These are phyloP conservation scores for Struthidea cinerea DNA, from an alignment of 2,113 vertebrate species.

Conservation along the genomic window DNA sequence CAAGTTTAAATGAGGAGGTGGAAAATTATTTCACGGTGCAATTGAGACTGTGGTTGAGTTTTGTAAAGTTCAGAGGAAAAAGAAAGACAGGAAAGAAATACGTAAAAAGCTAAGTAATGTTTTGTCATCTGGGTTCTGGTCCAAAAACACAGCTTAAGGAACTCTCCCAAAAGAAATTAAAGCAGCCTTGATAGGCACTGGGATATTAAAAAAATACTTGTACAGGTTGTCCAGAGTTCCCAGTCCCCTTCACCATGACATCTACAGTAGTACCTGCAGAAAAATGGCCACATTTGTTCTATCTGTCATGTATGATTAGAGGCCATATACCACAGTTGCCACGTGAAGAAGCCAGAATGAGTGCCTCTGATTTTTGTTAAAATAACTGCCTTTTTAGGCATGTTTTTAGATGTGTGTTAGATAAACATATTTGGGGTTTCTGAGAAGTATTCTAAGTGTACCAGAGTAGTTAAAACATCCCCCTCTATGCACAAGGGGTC, in stretches of 20 bases:
- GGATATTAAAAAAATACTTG: not conserved
- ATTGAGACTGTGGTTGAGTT: not conserved
- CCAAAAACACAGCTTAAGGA: not conserved
- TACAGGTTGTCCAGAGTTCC: not conserved
- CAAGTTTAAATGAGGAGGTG: not conserved
- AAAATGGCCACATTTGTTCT: not conserved
- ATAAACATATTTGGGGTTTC: not conserved
- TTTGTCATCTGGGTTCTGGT: not conserved
- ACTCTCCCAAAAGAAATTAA: not conserved
- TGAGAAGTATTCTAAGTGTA: not conserved
- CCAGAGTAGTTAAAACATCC: not conserved
- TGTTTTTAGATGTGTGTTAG: not conserved
- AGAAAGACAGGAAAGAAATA: not conserved
- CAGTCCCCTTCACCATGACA: not conserved
- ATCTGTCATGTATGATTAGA: not conserved
- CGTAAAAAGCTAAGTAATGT: not conserved
- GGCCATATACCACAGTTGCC: not conserved
- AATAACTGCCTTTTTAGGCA: not conserved
- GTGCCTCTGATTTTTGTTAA: not conserved
- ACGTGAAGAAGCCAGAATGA: not conserved
- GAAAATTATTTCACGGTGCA: not conserved
- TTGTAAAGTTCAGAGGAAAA: not conserved
- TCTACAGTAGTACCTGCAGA: not conserved
- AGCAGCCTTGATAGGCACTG: not conserved
- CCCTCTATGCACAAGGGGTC: not conserved